Evolutionary conservation across 2,113 vertebrate species (phyloP).

Genomic region (Numenius arquata): DNA sequence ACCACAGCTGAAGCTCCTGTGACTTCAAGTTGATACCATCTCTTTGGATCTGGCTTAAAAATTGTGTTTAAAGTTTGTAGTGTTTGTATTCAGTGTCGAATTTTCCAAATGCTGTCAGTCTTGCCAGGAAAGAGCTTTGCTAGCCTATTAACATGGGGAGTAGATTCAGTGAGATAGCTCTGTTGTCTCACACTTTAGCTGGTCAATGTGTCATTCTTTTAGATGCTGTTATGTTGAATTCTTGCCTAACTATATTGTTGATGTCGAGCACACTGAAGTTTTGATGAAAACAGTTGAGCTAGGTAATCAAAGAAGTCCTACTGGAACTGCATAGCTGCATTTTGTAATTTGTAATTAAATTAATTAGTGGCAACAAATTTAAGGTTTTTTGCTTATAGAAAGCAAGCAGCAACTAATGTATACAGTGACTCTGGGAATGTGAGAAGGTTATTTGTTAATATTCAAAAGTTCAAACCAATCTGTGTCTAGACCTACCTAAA

Average conservation of each 20-base stretch:
- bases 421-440: not conserved
- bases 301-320: not conserved
- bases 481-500: not conserved
- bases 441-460: not conserved
- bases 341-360: not conserved
- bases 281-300: not conserved
- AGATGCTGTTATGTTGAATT: not conserved
- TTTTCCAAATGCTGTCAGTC: not conserved
- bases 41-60: not conserved
- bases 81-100: not conserved
- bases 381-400: not conserved
- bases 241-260: not conserved
- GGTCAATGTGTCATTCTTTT: not conserved
- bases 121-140: not conserved
- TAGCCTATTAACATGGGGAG: not conserved
- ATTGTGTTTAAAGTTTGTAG: not conserved
- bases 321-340: not conserved
- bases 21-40: not conserved
- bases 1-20: not conserved
- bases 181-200: not conserved
- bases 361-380: not conserved
- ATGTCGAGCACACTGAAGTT: not conserved
- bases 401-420: not conserved
- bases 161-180: not conserved
- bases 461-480: not conserved